These are phyloP conservation scores for Palaemon carinicauda DNA, from an alignment of 1,140 invertebrate genomes.

Conservation along the genomic window DNA sequence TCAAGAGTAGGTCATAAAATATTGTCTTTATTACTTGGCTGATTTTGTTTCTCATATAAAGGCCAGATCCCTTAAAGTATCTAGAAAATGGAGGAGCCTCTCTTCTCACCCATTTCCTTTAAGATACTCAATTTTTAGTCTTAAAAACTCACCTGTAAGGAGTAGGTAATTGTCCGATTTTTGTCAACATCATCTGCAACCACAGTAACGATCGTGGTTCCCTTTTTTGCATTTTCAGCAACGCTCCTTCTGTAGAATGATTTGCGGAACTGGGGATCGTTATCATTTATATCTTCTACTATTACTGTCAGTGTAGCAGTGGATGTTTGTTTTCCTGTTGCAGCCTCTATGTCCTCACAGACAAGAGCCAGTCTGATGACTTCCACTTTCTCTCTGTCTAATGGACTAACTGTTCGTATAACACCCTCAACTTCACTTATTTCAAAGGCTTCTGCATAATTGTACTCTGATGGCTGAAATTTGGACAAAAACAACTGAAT, in stretches of 20 bases:
- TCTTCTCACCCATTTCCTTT: too few relatives aligned
- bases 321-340: constrained; percentile 60
- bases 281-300: constrained; percentile 87
- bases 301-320: constrained; percentile 77
- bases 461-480: constrained; percentile 76
- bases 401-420: constrained; percentile 71
- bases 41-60: too few relatives aligned
- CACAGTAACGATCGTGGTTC: constrained; percentile 80
- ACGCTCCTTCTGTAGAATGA: constrained; percentile 81
- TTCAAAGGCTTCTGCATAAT: constrained; percentile 76
- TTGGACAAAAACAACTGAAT: neutral
- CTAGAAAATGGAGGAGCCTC: too few relatives aligned
- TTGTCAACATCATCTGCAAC: constrained; percentile 87
- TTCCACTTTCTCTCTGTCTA: constrained; percentile 88
- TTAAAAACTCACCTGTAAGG: constrained; percentile 73
- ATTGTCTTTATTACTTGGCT: too few relatives aligned
- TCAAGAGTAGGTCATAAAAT: too few relatives aligned
- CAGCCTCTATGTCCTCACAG: constrained; percentile 80
- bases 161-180: constrained; percentile 85
- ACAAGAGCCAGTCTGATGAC: constrained; percentile 77
- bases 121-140: neutral
- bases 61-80: too few relatives aligned
- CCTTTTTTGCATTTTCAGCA: constrained; percentile 88
- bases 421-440: constrained; percentile 79
- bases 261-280: constrained; percentile 83